Conservation (phyloP, 2,888 invertebrate species). For the Mythimna ferrago region DNA sequence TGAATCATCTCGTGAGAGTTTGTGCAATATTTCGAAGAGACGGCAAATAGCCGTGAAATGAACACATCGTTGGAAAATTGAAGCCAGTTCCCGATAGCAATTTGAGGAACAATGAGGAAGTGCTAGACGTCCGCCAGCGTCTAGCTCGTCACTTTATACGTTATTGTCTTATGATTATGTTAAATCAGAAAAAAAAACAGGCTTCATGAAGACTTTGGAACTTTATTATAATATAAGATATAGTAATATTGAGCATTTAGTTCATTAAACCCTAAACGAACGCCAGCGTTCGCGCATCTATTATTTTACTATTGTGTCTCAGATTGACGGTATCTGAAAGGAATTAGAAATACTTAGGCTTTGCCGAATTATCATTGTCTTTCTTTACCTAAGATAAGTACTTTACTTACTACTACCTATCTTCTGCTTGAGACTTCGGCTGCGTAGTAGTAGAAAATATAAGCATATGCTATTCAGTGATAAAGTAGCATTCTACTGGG, state of each 20-base stretch:
- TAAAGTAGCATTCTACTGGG: too few relatives aligned
- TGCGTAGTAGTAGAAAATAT: too few relatives aligned
- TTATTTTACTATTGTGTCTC: too few relatives aligned
- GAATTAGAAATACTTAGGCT: neutral
- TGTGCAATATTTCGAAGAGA: slow-evolving; percentile 62
- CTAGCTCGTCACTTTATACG: slow-evolving; percentile 15
- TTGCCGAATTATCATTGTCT: neutral
- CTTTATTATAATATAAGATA: too few relatives aligned
- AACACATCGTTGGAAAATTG: slow-evolving; percentile 74
- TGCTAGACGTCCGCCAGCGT: slow-evolving; percentile 19
- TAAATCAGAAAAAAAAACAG: slow-evolving; percentile 16
- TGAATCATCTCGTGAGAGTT: slow-evolving; percentile 37
- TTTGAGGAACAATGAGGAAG: slow-evolving; percentile 49
- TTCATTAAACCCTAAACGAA: too few relatives aligned
- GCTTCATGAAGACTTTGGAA: neutral
- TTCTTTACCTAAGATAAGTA: neutral
- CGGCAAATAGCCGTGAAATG: slow-evolving; percentile 78
- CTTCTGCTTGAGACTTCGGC: too few relatives aligned
- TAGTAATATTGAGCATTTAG: neutral
- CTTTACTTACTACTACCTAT: too few relatives aligned
- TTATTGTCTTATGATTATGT: slow-evolving; percentile 20
- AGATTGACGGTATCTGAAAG: too few relatives aligned
- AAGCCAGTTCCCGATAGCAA: slow-evolving; percentile 70
- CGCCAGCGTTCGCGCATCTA: too few relatives aligned
- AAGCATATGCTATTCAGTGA: too few relatives aligned